These are phyloP conservation scores for Aplysia californica DNA, from an alignment of 1,140 invertebrate species.

Conservation along the genomic window DNA sequence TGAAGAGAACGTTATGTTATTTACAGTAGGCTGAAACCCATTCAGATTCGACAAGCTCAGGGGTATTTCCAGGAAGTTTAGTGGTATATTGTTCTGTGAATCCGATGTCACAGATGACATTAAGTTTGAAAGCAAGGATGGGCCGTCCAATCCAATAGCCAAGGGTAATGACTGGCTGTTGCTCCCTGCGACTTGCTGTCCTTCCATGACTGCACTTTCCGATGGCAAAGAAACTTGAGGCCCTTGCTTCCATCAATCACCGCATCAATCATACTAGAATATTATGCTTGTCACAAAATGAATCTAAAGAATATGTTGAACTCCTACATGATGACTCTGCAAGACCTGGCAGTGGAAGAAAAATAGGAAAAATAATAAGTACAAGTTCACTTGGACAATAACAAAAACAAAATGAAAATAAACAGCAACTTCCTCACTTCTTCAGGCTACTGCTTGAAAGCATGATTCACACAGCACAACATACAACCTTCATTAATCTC, in stretches of 20 bases:
- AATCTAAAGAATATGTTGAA: background rate
- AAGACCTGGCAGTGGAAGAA: background rate
- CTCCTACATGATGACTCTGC: slow-evolving; percentile 1
- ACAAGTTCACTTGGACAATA: too few species aligned
- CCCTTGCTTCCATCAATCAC: background rate
- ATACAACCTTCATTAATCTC: too few species aligned
- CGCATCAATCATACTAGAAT: background rate
- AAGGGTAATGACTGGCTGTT: slow-evolving; percentile 19
- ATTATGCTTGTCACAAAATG: background rate
- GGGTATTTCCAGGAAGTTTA: slow-evolving; percentile 26
- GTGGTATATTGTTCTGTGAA: background rate
- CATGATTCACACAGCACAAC: too few species aligned
- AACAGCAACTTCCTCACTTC: too few species aligned
- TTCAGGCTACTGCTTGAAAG: too few species aligned
- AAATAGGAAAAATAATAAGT: too few species aligned
- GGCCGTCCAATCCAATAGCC: slow-evolving; percentile 17
- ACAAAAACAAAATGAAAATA: too few species aligned
- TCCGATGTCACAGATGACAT: slow-evolving; percentile 14
- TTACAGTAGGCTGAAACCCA: slow-evolving; percentile 3
- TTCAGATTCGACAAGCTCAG: slow-evolving; percentile 13
- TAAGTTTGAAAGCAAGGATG: slow-evolving; percentile 17
- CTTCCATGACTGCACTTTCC: slow-evolving; percentile 17
- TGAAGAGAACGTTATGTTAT: slow-evolving; percentile 11
- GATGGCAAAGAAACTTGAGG: background rate
- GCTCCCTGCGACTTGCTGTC: slow-evolving; percentile 10